Evolutionary conservation across 2,888 invertebrate species (phyloP), one percentile per base, ranked within the genome.

Genomic region (Sinhomidia bicolor): DNA sequence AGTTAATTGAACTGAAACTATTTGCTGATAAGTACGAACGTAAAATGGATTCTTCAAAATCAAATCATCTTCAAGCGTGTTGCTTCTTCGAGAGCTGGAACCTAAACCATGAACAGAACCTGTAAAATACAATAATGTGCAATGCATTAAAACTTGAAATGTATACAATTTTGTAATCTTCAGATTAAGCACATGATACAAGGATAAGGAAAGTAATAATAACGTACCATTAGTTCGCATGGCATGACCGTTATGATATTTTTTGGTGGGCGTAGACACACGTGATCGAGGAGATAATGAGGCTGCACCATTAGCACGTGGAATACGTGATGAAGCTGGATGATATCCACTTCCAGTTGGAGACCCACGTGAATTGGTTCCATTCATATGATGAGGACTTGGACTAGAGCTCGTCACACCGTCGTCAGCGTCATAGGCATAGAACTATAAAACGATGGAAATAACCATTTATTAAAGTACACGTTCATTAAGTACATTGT

Each of bases 41-140:
- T n/a, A n/a, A n/a, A n/a, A n/a, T n/a, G n/a, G n/a, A n/a, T n/a
- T 93, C 89, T 93, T 93, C 90, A 94, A 92, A 71, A 94, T 92
- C 65, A 94, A 93, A 92, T 95, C 94, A 92, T 94, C 94, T 90
- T 94, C 94, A 68, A 93, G 91, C 44, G 93, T 93, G 86, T 93
- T 93, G 85, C 93, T 93, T 44, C 93, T 91, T 79, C 94, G 90
- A 78, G 93, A 92, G 47, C 91, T 93, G 10, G 94, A 94, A 14
- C 94, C 94, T 1, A 80, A 57, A 1, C 89, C 91, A 71, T 90
- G 90, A 17, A 90, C 36, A 12, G 91, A 91, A 4, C 91, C 91
- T 91, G 3, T 12, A 85, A 29, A 41, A 68, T 5, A 74, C 57
- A 51, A 60, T 5, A 36, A 78, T 78, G 26, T 44, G 57, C 12